Evolutionary conservation across 2,888 invertebrate genomes (phyloP).

Genomic region (Epinotia demarniana): DNA sequence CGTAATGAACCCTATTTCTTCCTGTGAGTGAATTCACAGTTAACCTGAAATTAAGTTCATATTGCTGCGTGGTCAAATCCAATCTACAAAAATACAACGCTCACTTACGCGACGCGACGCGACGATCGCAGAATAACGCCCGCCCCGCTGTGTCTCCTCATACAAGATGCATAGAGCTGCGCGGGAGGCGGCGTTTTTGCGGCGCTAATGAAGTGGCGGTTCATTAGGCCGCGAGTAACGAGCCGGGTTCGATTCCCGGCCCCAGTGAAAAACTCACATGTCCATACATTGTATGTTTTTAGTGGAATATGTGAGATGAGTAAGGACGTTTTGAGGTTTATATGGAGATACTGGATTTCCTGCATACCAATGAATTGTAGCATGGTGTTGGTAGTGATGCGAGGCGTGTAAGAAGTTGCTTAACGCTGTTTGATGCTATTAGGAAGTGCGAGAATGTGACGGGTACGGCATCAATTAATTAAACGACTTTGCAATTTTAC

Average conservation of each 20-base stretch:
- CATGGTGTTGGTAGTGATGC: slow-evolving; percentile 17
- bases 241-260: slow-evolving; percentile 54
- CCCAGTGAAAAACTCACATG: slow-evolving; percentile 51
- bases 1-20: too few relatives aligned
- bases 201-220: slow-evolving; percentile 73
- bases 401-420: slow-evolving; percentile 28
- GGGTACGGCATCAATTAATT: slow-evolving; percentile 21
- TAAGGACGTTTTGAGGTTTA: slow-evolving; percentile 34
- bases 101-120: too few relatives aligned
- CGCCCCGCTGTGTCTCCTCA: slow-evolving; percentile 69
- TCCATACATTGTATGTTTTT: slow-evolving; percentile 48
- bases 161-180: slow-evolving; percentile 79
- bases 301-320: slow-evolving; percentile 37
- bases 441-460: slow-evolving; percentile 18
- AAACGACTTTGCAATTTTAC: neutral
- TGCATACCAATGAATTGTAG: slow-evolving; percentile 23
- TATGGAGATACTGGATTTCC: slow-evolving; percentile 41
- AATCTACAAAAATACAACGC: too few relatives aligned
- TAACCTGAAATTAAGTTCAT: too few relatives aligned
- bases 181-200: slow-evolving; percentile 64
- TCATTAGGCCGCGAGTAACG: slow-evolving; percentile 71
- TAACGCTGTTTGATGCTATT: neutral
- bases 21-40: too few relatives aligned
- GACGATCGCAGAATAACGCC: slow-evolving; percentile 56
- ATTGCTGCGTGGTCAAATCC: too few relatives aligned